Percentiles rank a stretch among this genome's conserved stretches.
Conservation (phyloP, 92 coral and sea anemone genomes). For the Phymanthus crucifer region DNA sequence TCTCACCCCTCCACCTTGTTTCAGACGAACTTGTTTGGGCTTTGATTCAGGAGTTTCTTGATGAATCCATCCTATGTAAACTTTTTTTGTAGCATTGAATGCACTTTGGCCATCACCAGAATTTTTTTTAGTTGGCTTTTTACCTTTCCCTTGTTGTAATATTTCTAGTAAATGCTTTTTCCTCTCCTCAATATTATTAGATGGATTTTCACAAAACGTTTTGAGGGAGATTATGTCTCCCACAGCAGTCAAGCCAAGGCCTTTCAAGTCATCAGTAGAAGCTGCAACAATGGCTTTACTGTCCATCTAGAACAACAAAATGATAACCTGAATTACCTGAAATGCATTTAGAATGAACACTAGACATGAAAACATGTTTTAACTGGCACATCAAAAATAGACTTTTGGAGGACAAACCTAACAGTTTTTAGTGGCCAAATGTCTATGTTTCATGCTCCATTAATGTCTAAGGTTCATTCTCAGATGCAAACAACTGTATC, state of each 20-base stretch:
- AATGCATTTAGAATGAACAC: too few species aligned
- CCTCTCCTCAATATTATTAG: constrained; percentile 4
- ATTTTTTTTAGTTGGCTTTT: constrained; percentile 1
- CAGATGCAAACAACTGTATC: too few species aligned
- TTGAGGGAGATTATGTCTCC: constrained; percentile 22
- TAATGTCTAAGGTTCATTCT: too few species aligned
- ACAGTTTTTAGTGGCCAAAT: too few species aligned
- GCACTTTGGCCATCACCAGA: not conserved
- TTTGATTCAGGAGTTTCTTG: constrained; percentile 5
- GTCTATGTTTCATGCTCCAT: too few species aligned
- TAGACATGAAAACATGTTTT: too few species aligned
- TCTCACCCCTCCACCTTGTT: constrained; percentile 27
- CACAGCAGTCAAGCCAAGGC: constrained; percentile 19
- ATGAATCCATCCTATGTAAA: constrained; percentile 42
- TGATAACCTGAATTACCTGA: too few species aligned
- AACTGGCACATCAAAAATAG: too few species aligned
- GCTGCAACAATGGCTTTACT: constrained; percentile 16
- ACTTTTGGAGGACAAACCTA: too few species aligned
- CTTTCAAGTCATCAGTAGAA: constrained; percentile 27
- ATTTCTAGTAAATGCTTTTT: constrained; percentile 5
- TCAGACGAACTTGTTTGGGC: constrained; percentile 25
- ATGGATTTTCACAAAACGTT: constrained; percentile 25
- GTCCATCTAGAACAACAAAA: constrained; percentile 24
- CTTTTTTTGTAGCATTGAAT: constrained; percentile 14
- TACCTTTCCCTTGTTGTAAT: constrained; percentile 14